Evolutionary conservation across 2,888 invertebrate genomes (phyloP).

Genomic region (Campoplex nolae): DNA sequence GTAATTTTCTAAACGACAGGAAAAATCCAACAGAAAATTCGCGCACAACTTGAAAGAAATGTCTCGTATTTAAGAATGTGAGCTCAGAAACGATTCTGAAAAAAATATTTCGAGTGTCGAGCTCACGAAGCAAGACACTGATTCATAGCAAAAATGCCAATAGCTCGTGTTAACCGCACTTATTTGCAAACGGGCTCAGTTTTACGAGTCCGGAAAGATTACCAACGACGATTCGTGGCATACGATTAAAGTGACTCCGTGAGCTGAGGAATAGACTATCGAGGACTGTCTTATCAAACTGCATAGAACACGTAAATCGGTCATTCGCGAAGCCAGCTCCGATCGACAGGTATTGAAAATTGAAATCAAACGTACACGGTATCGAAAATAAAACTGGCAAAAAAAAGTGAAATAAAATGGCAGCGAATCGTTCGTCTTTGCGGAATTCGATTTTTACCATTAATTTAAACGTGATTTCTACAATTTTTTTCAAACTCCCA

Average conservation of each 20-base stretch:
- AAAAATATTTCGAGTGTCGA: neutral
- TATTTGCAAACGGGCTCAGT: conserved; percentile 29
- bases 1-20: neutral
- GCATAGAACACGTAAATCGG: conserved; percentile 53
- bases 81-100: neutral
- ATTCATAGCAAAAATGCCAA: neutral
- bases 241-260: conserved; percentile 19
- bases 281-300: conserved; percentile 50
- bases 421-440: neutral
- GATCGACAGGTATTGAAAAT: conserved; percentile 25
- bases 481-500: neutral
- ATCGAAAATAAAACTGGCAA: neutral
- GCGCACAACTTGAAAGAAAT: no score
- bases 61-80: no score
- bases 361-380: neutral
- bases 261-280: conserved; percentile 21
- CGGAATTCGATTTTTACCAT: neutral
- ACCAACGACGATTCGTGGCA: conserved; percentile 16
- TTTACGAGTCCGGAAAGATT: conserved; percentile 27
- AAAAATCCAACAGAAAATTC: neutral
- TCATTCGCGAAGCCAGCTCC: conserved; percentile 57
- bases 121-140: neutral
- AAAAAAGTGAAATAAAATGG: neutral
- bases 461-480: neutral
- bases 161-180: conserved; percentile 18